Evolutionary conservation across 2,113 vertebrate genomes (phyloP).

Genomic region (Geococcyx californianus): DNA sequence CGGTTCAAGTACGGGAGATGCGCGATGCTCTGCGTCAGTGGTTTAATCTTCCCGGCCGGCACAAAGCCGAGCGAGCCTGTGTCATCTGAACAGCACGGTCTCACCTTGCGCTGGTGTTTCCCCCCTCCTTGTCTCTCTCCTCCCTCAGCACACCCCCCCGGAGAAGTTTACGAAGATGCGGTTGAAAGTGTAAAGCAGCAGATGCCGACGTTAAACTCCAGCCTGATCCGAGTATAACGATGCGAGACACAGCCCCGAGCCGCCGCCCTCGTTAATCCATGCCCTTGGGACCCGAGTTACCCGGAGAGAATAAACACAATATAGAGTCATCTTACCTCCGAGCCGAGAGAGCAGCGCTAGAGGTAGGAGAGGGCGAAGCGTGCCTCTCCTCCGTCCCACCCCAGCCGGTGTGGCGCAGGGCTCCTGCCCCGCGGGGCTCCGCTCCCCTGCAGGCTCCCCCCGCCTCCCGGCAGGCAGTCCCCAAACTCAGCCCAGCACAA

Average conservation of each 20-base stretch:
- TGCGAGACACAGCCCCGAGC: not conserved
- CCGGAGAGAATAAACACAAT: slow-evolving; percentile 58
- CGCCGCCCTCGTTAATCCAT: not conserved
- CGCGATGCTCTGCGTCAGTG: not conserved
- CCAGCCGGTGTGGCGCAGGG: slow-evolving; percentile 42
- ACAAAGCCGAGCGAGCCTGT: not conserved
- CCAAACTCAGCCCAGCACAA: slow-evolving; percentile 65
- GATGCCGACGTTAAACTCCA: not conserved
- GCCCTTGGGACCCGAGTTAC: not conserved
- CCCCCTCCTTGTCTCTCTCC: not conserved
- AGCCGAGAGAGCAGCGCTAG: slow-evolving; percentile 25
- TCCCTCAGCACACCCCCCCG: not conserved
- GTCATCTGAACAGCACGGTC: not conserved
- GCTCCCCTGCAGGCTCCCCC: slow-evolving; percentile 38
- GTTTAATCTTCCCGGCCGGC: not conserved
- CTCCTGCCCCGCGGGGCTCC: slow-evolving; percentile 57
- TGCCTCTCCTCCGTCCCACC: slow-evolving; percentile 28
- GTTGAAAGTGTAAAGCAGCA: not conserved
- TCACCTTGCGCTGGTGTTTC: not conserved
- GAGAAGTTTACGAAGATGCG: slow-evolving; percentile 31
- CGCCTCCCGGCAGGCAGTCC: slow-evolving; percentile 64
- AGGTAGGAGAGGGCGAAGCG: slow-evolving; percentile 47
- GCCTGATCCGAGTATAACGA: not conserved
- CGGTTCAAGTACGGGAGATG: not conserved
- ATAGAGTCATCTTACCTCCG: slow-evolving; percentile 69